These are phyloP conservation scores for Ia io DNA, from an alignment of 2,113 vertebrate genomes.

Conservation along the genomic window DNA sequence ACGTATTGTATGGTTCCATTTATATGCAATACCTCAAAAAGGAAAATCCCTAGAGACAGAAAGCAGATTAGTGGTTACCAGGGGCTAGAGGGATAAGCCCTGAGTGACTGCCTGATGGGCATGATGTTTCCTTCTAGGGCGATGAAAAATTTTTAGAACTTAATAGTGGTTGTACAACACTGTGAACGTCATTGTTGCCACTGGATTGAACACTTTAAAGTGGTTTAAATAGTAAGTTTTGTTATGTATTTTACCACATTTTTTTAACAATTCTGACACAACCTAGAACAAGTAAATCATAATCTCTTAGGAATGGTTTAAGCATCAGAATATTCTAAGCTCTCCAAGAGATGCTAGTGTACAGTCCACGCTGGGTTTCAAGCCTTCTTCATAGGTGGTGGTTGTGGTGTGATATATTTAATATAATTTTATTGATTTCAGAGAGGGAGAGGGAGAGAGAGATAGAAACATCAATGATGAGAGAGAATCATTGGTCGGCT, in stretches of 20 bases:
- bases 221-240: neutral
- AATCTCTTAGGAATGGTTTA: neutral
- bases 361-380: neutral
- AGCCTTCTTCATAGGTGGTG: neutral
- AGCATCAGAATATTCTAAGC: neutral
- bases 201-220: neutral
- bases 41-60: neutral
- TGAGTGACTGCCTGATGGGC: neutral
- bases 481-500: too few relatives aligned
- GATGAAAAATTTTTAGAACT: neutral
- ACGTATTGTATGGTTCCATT: accelerated
- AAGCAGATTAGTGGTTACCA: neutral
- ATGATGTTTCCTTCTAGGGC: neutral
- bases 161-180: too few relatives aligned
- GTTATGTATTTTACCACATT: neutral
- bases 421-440: too few relatives aligned
- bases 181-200: neutral
- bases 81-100: too few relatives aligned
- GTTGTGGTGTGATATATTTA: neutral
- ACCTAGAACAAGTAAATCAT: neutral
- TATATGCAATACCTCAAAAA: neutral
- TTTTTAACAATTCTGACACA: neutral
- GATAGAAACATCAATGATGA: too few relatives aligned
- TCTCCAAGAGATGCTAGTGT: neutral
- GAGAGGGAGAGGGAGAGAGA: too few relatives aligned